These are phyloP conservation scores for Melanocharis versteri DNA, from an alignment of 2,113 vertebrate genomes.

Conservation along the genomic window DNA sequence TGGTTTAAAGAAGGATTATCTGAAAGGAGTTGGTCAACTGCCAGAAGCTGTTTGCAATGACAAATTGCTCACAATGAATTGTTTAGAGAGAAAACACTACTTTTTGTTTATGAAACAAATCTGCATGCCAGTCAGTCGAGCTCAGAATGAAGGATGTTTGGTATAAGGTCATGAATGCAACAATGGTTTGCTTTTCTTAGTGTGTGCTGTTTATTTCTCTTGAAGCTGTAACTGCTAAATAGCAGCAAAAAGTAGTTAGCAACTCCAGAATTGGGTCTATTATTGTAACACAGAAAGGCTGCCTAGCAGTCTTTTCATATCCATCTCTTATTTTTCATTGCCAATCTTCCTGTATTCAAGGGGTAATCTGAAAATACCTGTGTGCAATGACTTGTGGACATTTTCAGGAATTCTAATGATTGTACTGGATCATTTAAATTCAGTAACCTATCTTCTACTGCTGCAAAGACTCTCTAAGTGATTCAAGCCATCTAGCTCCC, in stretches of 20 bases:
- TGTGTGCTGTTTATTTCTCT: conserved; percentile 3
- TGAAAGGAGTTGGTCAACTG: conserved; percentile 65
- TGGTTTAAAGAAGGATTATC: conserved; percentile 65
- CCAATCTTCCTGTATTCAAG: neutral
- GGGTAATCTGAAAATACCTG: neutral
- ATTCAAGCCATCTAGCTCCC: neutral
- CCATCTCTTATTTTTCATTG: neutral
- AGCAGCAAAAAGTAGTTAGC: neutral
- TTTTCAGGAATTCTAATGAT: conserved; percentile 10
- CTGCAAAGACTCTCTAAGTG: neutral
- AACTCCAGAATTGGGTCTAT: neutral
- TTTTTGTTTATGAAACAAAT: conserved; percentile 71
- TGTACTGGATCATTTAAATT: conserved; percentile 4
- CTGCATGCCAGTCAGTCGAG: conserved; percentile 39
- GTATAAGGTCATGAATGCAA: conserved; percentile 17
- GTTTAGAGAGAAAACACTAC: conserved; percentile 71
- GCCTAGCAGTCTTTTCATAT: neutral
- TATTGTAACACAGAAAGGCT: neutral
- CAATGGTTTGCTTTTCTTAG: conserved; percentile 13
- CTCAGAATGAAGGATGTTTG: conserved; percentile 16
- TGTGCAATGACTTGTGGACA: neutral
- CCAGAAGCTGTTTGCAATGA: conserved; percentile 67
- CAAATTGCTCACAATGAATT: conserved; percentile 66
- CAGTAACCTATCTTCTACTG: neutral
- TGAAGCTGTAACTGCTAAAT: neutral